Base-by-base conservation (phyloP, 1,140 invertebrate species). In the Samia ricini region DNA sequence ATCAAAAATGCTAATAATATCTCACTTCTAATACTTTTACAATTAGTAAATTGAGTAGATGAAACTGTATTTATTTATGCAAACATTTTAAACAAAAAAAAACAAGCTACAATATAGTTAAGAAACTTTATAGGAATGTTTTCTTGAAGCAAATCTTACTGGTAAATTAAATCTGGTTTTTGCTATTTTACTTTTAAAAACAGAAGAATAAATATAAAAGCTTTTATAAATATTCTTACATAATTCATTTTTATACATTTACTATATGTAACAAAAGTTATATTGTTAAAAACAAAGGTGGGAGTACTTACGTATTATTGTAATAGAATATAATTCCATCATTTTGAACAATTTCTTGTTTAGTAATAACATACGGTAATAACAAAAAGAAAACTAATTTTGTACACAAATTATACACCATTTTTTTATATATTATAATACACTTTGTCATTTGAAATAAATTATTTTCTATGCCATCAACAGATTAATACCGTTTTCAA, bases 231-330 rank as follows among this genome's bases (percentile, higher is more conserved):
- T 12, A 52, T 22, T 52, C 51, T 15, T 21, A 21, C 15, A 22
- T 52, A 22, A 20, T 22, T 0, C 8, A 51, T 51, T 18, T 1
- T 51, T 7, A 20, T n/a, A 21, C 8, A 20, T 8, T 10, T 10
- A 29, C 4, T 26, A 7, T n/a, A n/a, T n/a, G n/a, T n/a, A n/a
- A n/a, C n/a, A 29, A 29, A 5, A 29, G 10, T 29, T 1, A 2
- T 10, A 29, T 29, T 29, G 10, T 29, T 20, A 8, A 19, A 64
- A 24, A 56, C n/a, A n/a, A n/a, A n/a, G n/a, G n/a, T n/a, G n/a
- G n/a, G n/a, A 57, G 10, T 66, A 84, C 85, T 83, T 70, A 88
- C 85, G 83, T 86, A 64, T 86, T 86, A 54, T 88, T 88, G 42
- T 85, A 88, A 58, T 86, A 70, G 63, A 88, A 88, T 68, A 83